These are phyloP conservation scores for Dione juno DNA, from an alignment of 2,888 invertebrate species.

Conservation along the genomic window DNA sequence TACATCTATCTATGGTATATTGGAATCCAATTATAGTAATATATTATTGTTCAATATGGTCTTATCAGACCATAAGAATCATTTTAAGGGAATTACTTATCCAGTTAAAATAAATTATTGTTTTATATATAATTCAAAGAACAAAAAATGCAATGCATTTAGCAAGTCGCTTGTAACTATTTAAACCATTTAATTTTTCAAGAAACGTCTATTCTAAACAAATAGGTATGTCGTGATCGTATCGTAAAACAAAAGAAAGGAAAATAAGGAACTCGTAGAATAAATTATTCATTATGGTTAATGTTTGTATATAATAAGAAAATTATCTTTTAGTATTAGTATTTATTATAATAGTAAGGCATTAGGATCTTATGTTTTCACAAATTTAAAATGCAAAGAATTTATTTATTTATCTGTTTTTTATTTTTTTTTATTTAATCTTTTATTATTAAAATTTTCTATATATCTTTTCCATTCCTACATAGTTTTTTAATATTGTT, in stretches of 20 bases:
- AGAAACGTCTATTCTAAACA: background rate
- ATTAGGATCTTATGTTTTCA: background rate
- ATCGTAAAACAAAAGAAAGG: constrained; percentile 7
- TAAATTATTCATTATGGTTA: background rate
- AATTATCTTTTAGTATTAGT: background rate
- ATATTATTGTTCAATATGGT: background rate
- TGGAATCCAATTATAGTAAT: background rate
- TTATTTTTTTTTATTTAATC: too few species aligned
- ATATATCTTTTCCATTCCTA: too few species aligned
- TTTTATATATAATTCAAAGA: background rate
- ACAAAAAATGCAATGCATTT: background rate
- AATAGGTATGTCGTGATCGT: constrained; percentile 8
- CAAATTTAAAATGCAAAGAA: background rate
- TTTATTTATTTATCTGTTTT: too few species aligned
- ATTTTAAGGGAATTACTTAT: background rate
- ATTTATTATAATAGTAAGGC: background rate
- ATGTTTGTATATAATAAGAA: constrained; percentile 7
- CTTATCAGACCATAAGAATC: background rate
- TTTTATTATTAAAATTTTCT: too few species aligned
- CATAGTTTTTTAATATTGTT: too few species aligned
- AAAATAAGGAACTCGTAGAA: constrained; percentile 2
- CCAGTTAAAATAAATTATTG: background rate
- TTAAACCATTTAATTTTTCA: background rate
- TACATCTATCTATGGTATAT: background rate
- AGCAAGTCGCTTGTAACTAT: background rate